A percentile compares a stretch with the other conserved stretches of the same genome.
phyloP scores from a whole-genome alignment of 2,797 vertebrate genomes.

The Manis javanica region DNA sequence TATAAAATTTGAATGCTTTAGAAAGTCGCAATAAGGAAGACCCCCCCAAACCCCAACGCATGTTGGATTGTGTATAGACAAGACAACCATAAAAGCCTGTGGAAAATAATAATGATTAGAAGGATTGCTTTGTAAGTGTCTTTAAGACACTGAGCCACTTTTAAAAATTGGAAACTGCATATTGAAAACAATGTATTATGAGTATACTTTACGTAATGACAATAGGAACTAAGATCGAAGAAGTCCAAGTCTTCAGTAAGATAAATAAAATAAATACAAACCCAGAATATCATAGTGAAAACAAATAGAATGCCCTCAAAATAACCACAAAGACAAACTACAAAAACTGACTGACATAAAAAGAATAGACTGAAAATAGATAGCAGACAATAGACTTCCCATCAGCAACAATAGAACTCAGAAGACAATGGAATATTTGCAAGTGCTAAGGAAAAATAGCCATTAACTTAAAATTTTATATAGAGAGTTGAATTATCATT shows the following conservation, averaged over 20 bases:
- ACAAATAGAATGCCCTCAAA: constrained; percentile 33
- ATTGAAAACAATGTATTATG: not conserved
- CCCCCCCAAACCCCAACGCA: not conserved
- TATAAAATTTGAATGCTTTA: constrained; percentile 29
- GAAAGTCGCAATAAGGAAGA: not conserved
- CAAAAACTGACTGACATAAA: not conserved
- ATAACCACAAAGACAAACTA: not conserved
- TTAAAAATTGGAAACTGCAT: not conserved
- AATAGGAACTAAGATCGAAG: not conserved
- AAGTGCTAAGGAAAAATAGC: constrained; percentile 4
- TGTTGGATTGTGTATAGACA: not conserved
- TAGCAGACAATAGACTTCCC: not conserved
- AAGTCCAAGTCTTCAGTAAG: not conserved
- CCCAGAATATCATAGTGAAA: not conserved
- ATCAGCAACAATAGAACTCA: not conserved
- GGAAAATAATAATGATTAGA: not conserved
- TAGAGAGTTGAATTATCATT: constrained; percentile 14
- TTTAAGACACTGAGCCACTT: not conserved
- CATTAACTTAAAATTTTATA: constrained; percentile 20
- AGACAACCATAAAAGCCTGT: not conserved
- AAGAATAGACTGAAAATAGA: not conserved
- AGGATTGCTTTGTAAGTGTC: not conserved
- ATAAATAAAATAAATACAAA: constrained; percentile 18
- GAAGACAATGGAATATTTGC: not conserved
- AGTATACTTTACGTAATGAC: not conserved